These are phyloP conservation scores for Folsomia manolachei DNA, from an alignment of 2,888 invertebrate species.

Conservation along the genomic window DNA sequence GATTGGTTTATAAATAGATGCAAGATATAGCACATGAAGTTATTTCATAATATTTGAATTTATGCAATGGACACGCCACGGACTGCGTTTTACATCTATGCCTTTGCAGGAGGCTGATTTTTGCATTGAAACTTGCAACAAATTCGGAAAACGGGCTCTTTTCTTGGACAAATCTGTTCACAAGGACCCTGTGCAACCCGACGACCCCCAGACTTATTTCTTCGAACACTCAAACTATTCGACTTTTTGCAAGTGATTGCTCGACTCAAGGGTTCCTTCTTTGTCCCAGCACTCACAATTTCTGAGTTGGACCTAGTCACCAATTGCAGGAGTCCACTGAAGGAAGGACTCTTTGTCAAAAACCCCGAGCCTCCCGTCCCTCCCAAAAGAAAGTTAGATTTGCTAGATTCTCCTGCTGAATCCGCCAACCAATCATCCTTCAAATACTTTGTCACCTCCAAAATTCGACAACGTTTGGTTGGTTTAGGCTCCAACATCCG, in stretches of 20 bases:
- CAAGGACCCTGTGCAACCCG: not conserved
- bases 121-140: conserved; percentile 6
- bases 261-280: not conserved
- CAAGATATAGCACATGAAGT: no score
- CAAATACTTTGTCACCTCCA: conserved; percentile 46
- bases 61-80: no score
- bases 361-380: not conserved
- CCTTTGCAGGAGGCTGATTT: not conserved
- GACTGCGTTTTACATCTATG: no score
- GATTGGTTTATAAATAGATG: no score
- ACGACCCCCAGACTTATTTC: not conserved
- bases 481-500: conserved; percentile 47
- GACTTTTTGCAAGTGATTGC: not conserved
- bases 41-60: no score
- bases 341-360: not conserved
- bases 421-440: conserved; percentile 44
- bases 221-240: not conserved
- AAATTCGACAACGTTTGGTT: conserved; percentile 41
- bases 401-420: conserved; percentile 17
- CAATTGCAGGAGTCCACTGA: not conserved
- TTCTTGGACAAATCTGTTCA: not conserved
- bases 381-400: not conserved
- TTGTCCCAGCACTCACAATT: not conserved
- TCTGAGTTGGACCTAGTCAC: not conserved
- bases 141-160: conserved; percentile 3